A percentile compares a stretch with the other conserved stretches of the same genome.
Conservation (phyloP, 92 coral and sea anemone genomes). For the Phenganax subtilis region DNA sequence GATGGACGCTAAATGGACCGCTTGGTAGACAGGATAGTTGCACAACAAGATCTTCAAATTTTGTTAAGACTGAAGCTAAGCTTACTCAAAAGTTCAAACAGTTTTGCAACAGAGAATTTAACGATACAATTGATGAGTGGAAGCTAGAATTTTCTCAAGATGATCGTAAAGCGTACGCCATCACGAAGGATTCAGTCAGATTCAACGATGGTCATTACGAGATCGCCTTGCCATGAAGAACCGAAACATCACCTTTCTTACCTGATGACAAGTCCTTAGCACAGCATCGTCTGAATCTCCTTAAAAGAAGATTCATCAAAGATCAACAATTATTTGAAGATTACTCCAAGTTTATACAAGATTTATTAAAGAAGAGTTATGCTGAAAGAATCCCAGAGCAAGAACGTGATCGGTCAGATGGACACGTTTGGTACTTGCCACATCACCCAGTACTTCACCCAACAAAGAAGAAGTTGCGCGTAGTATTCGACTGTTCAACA, state of each 20-base stretch:
- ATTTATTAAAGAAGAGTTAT: conserved; percentile 36
- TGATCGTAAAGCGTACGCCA: conserved; percentile 37
- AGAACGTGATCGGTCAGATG: background rate
- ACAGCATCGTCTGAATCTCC: too few species aligned
- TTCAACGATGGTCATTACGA: conserved; percentile 43
- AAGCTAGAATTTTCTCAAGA: conserved; percentile 44
- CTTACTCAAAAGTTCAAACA: conserved; percentile 42
- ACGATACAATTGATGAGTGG: conserved; percentile 31
- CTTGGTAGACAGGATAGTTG: background rate
- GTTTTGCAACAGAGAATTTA: conserved; percentile 42
- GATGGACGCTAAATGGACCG: conserved; percentile 47
- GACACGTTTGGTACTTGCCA: conserved; percentile 39
- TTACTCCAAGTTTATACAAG: conserved; percentile 19
- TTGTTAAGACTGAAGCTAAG: conserved; percentile 23
- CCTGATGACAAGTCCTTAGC: conserved; percentile 13
- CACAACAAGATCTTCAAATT: conserved; percentile 22
- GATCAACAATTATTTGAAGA: too few species aligned
- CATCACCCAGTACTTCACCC: conserved; percentile 44
- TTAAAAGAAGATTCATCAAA: too few species aligned
- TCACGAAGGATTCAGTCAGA: conserved; percentile 38
- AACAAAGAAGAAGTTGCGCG: conserved; percentile 42
- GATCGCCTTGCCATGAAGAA: conserved; percentile 52
- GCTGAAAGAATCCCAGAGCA: conserved; percentile 34
- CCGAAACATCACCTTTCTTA: conserved; percentile 24
- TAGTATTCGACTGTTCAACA: conserved; percentile 49